Base-by-base conservation (phyloP, 1,140 invertebrate genomes). In the Orius laevigatus region DNA sequence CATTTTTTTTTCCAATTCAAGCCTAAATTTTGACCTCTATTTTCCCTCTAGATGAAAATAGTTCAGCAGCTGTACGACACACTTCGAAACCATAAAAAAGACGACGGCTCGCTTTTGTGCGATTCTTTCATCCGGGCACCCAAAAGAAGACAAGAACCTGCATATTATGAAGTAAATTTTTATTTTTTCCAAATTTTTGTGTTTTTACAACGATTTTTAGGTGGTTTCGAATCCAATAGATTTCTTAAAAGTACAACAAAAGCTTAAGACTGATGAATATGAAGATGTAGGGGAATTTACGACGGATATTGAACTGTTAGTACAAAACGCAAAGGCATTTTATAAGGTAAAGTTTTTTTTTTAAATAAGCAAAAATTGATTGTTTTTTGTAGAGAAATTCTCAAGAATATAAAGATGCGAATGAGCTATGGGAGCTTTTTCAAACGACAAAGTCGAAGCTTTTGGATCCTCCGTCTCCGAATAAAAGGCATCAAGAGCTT, bases 221-320 rank as follows among this genome's bases (percentile, higher is more conserved):
- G 84, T 88, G 44, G 89, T 97, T 8, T 73, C 78, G 6, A 85
- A 88, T 63, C 91, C 92, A 10, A 96, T 96, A 60, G 92, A 96
- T 66, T 69, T 97, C 52, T 63, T 94, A 16, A 84, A 88, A 68
- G 87, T 94, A 16, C 91, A 95, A 65, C 91, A 96, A 60, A 96
- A 95, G 67, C 63, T 97, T 11, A 94, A 92, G 72, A 93, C 86
- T 10, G 92, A 96, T 57, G 87, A 89, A 53, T 93, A 93, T 66
- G 78, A 84, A 55, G 84, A 90, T 61, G 72, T 93, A 54, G 85
- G 90, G 34, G 86, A 93, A 58, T 70, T 95, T 52, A 76, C 84
- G 51, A 68, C 72, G 33, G 90, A 95, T 66, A 77, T 94, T 59
- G 84, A 90, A 60, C 65, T 92, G 32, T 70, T 95, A 56, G 79